Evolutionary conservation across 2,888 invertebrate genomes (phyloP), one percentile per base, ranked within the genome.

Genomic region (Microctonus hyperodae): DNA sequence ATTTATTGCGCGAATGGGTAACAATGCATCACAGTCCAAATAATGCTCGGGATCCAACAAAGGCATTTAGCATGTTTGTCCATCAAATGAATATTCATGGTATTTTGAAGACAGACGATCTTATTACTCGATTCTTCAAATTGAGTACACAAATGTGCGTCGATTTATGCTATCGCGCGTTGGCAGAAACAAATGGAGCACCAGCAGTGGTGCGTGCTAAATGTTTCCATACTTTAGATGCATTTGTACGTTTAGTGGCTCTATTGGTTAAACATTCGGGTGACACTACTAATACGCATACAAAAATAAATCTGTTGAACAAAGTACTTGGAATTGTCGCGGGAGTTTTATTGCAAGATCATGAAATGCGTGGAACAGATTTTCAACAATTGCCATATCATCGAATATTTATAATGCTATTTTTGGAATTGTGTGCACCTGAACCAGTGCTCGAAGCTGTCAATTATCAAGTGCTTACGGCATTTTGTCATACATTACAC

Each of bases 321-420:
- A 99, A 99, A 88, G 93, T 91, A 61, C 87, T 98, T 72, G 97
- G 97, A 28, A 97, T 99, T 75, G 94, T 99, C 3, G 94, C 97
- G 6, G 97, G 97, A 1, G 97, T 98, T 65, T 86, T 99, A 68
- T 86, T 98, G 64, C 96, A 97, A 85, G 99, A 99, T 83, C 98
- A 98, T 77, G 98, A 99, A 73, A 90, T 94, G 72, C 91, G 95
- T 57, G 90, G 91, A 66, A 88, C 90, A 0, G 95, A 94, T 71
- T 99, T 99, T 86, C 97, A 98, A 81, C 98, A 98, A 85, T 86
- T 99, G 78, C 98, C 99, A 1, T 99, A 98, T 85, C 98, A 99
- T 83, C 90, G 99, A 59, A 70, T 73, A 16, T 92, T 99, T 78
- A 93, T 98, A 70, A 96, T 97, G 90, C 88, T 99, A 53, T 98